phyloP scores from a whole-genome alignment of 2,113 vertebrate species.

The Perca fluviatilis region DNA sequence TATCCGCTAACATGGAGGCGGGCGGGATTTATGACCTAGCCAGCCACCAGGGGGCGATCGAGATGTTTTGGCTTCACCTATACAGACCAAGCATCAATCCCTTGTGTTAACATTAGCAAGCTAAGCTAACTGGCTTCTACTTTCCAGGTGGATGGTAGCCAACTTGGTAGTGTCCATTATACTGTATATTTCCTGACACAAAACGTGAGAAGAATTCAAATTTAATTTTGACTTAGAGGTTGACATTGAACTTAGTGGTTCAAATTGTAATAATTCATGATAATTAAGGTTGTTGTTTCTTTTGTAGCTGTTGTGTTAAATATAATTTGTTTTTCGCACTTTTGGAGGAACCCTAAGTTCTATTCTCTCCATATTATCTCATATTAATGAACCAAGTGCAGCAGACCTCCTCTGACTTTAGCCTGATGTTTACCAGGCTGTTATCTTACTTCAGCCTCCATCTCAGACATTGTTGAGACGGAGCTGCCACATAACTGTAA shows the following conservation, averaged over 20 bases:
- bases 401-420: background rate
- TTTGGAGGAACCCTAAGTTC: too few species aligned
- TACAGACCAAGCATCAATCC: too few species aligned
- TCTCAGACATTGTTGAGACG: background rate
- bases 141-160: background rate
- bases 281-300: background rate
- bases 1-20: too few species aligned
- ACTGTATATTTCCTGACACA: too few species aligned
- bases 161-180: too few species aligned
- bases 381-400: background rate
- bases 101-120: too few species aligned
- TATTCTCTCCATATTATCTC: slow-evolving; percentile 11
- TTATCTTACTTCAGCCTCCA: background rate
- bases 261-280: background rate
- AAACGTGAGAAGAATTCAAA: background rate
- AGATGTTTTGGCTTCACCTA: too few species aligned
- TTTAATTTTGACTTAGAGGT: background rate
- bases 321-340: too few species aligned
- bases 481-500: background rate
- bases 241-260: background rate
- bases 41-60: too few species aligned
- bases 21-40: too few species aligned
- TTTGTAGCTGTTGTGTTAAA: background rate
- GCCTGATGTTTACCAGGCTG: background rate
- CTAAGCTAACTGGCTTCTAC: background rate